Evolutionary conservation across 2,888 invertebrate species (phyloP).

Genomic region (Anodontia alba): DNA sequence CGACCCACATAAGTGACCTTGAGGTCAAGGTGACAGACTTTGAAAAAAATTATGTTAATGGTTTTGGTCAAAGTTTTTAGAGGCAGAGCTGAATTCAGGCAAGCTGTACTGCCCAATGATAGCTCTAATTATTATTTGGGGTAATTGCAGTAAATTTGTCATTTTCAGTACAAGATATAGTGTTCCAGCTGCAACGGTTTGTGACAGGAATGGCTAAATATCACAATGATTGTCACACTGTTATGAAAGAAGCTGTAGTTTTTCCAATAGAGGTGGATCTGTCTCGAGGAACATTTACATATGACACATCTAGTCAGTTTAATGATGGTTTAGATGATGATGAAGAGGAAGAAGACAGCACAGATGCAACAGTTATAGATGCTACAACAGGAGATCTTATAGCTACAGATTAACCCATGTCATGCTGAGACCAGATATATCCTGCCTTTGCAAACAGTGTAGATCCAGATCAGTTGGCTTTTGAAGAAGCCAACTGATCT

Average conservation of each 20-base stretch:
- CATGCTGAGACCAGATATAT: too few species aligned
- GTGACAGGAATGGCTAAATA: slow-evolving; percentile 93
- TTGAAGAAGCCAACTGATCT: too few species aligned
- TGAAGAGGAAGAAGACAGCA: slow-evolving; percentile 76
- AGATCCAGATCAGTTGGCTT: too few species aligned
- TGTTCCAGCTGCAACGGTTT: slow-evolving; percentile 90
- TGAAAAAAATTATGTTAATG: too few species aligned
- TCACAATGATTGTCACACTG: slow-evolving; percentile 91
- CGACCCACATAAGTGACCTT: too few species aligned
- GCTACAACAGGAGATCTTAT: slow-evolving; percentile 74
- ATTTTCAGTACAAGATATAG: slow-evolving; percentile 93
- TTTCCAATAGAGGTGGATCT: slow-evolving; percentile 99
- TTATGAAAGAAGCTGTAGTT: slow-evolving; percentile 90
- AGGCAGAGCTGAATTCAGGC: too few species aligned
- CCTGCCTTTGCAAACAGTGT: too few species aligned
- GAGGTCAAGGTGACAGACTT: too few species aligned
- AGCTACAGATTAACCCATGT: slow-evolving; percentile 73
- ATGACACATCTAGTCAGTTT: slow-evolving; percentile 83
- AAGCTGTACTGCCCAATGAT: too few species aligned
- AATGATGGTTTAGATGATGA: slow-evolving; percentile 82
- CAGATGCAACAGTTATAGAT: slow-evolving; percentile 45
- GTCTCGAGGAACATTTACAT: slow-evolving; percentile 96
- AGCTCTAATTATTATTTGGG: too few species aligned
- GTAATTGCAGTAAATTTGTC: slow-evolving; percentile 65
- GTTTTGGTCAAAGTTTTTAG: too few species aligned